These are phyloP conservation scores for Chrysotoxum bicinctum DNA, from an alignment of 2,888 invertebrate genomes.

Conservation along the genomic window DNA sequence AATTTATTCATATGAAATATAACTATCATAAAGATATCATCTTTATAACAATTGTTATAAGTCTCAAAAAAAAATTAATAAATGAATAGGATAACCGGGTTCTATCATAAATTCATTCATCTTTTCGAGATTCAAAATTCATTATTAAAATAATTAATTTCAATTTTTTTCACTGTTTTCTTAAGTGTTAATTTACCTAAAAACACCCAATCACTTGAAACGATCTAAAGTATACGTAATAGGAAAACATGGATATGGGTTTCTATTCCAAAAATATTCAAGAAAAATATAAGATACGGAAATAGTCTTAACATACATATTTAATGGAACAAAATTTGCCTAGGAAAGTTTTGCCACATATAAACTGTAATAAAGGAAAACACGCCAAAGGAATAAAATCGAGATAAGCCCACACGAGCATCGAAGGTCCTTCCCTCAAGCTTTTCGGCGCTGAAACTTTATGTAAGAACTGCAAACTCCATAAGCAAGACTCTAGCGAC, in stretches of 20 bases:
- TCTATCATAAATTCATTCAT: too few relatives aligned
- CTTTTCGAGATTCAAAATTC: not conserved
- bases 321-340: slow-evolving; percentile 1
- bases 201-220: not conserved
- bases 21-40: too few relatives aligned
- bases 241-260: not conserved
- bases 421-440: not conserved
- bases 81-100: not conserved
- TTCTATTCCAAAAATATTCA: not conserved
- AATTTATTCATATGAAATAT: too few relatives aligned
- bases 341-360: not conserved
- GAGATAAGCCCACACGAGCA: not conserved
- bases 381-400: not conserved
- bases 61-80: too few relatives aligned
- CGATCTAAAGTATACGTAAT: not conserved
- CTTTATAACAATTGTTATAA: too few relatives aligned
- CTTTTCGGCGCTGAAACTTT: not conserved
- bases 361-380: not conserved
- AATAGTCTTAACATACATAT: not conserved
- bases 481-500: not conserved
- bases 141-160: not conserved
- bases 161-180: not conserved
- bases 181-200: not conserved
- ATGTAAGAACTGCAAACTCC: not conserved
- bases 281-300: not conserved